phyloP scores from a whole-genome alignment of 2,113 vertebrate species.

The Ceratotherium simum region DNA sequence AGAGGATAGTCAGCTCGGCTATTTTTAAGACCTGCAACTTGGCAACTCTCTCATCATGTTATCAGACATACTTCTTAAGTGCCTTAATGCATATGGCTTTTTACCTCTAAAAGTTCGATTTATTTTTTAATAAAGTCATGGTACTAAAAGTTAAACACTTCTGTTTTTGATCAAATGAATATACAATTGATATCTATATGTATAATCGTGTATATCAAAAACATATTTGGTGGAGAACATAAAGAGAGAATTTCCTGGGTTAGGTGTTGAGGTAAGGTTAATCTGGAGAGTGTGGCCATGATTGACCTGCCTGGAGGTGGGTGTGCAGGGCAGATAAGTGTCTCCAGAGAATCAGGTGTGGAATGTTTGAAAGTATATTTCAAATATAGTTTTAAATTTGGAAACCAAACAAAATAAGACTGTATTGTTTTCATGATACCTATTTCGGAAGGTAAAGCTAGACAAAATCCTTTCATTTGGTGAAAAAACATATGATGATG shows the following conservation, averaged over 20 bases:
- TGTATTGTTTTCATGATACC: background rate
- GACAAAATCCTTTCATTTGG: background rate
- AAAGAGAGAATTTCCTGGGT: background rate
- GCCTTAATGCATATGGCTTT: background rate
- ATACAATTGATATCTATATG: background rate
- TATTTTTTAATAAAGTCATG: constrained; percentile 1
- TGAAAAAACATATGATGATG: background rate
- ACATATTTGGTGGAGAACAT: background rate
- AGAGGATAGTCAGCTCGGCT: background rate
- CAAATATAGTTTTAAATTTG: background rate
- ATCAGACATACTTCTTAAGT: background rate
- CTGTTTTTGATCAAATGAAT: constrained; percentile 21
- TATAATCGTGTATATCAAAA: background rate
- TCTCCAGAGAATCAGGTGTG: background rate
- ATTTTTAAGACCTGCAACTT: constrained; percentile 40
- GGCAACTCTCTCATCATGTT: background rate
- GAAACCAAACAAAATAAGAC: constrained; percentile 27
- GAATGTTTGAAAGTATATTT: background rate
- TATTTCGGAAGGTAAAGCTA: background rate
- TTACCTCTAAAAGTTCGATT: background rate
- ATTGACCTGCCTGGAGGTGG: background rate
- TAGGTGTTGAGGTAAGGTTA: background rate
- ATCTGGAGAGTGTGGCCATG: background rate
- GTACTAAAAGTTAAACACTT: background rate
- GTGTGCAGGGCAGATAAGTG: background rate